phyloP scores from a whole-genome alignment of 2,797 vertebrate species.

The Peromyscus nudipes region DNA sequence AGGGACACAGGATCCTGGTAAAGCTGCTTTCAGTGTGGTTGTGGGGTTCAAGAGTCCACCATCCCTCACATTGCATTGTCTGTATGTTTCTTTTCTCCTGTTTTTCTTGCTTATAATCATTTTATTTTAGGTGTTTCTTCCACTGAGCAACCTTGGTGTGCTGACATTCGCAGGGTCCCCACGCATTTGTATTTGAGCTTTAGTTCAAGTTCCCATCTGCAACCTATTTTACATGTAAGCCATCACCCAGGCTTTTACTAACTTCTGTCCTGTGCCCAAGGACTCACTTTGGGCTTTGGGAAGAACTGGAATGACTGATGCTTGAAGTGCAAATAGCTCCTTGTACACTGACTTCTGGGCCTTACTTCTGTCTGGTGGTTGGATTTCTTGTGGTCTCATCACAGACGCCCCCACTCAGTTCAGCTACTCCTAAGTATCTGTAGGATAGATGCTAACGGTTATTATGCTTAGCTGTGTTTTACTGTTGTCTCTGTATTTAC shows the following conservation, averaged over 20 bases:
- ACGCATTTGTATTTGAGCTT: neutral
- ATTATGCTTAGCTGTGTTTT: neutral
- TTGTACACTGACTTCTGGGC: neutral
- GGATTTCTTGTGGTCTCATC: neutral
- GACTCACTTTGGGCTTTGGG: neutral
- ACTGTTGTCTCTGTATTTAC: rapidly evolving
- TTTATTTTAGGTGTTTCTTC: neutral
- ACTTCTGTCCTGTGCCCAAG: neutral
- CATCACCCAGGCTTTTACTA: neutral
- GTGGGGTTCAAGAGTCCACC: neutral
- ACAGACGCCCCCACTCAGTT: neutral
- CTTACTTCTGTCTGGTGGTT: neutral
- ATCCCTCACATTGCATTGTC: rapidly evolving
- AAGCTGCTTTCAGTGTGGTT: neutral
- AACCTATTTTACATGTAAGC: neutral
- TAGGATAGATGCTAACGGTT: neutral
- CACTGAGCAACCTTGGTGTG: neutral
- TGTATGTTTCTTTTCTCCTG: neutral
- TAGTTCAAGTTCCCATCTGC: neutral
- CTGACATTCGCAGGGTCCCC: neutral
- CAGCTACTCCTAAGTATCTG: neutral
- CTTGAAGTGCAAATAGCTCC: neutral
- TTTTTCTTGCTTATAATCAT: neutral
- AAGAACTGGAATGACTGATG: neutral
- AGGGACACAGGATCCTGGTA: neutral